A percentile compares a stretch with the other conserved stretches of the same genome.
Conservation (phyloP, 2,888 invertebrate species). For the Cordylochernes scorpioides region DNA sequence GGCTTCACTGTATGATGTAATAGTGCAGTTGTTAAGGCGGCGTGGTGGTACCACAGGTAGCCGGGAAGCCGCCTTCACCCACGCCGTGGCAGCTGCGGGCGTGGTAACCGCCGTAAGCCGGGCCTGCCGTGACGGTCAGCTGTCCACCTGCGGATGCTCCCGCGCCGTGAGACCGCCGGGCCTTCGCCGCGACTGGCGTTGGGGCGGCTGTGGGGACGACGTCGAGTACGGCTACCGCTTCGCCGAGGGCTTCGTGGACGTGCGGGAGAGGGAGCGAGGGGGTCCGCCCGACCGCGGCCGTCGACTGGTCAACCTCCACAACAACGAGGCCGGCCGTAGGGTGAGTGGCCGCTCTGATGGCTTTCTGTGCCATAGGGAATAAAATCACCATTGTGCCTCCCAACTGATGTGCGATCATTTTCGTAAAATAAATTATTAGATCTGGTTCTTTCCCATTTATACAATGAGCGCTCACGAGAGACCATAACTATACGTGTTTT, state of each 20-base stretch:
- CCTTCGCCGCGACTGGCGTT: slow-evolving; percentile 70
- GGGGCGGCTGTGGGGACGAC: slow-evolving; percentile 96
- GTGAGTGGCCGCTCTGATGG: no score
- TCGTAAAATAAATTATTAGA: no score
- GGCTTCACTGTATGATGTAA: no score
- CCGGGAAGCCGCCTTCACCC: slow-evolving; percentile 30
- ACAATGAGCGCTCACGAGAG: no score
- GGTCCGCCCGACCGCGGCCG: slow-evolving; percentile 56
- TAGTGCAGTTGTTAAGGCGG: no score
- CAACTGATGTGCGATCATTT: no score
- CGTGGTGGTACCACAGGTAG: no score
- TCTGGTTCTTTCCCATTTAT: no score
- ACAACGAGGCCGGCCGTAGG: slow-evolving; percentile 88
- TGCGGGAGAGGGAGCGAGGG: slow-evolving; percentile 47
- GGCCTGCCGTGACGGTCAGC: slow-evolving; percentile 65
- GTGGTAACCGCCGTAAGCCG: slow-evolving; percentile 66
- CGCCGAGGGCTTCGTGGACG: slow-evolving; percentile 75
- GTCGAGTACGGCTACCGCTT: slow-evolving; percentile 89
- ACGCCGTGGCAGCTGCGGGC: slow-evolving; percentile 30
- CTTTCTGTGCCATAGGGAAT: no score
- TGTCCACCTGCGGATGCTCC: slow-evolving; percentile 70
- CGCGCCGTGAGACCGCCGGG: slow-evolving; percentile 50
- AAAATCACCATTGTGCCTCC: no score
- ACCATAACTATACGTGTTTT: no score
- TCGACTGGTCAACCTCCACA: slow-evolving; percentile 82